phyloP scores from a whole-genome alignment of 2,888 invertebrate species.

The Tipula vernalis region DNA sequence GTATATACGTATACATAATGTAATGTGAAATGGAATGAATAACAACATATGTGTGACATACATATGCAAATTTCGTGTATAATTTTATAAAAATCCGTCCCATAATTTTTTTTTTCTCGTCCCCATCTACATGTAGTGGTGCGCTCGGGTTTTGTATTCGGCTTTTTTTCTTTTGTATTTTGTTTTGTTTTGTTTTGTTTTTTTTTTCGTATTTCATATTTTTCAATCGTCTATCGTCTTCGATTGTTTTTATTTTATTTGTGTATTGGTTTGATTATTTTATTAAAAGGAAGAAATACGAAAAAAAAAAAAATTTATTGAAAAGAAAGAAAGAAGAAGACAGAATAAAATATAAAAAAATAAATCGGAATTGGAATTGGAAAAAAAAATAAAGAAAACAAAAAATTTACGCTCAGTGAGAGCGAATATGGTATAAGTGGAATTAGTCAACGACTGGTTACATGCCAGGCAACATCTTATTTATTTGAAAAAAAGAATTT shows the following conservation, averaged over 20 bases:
- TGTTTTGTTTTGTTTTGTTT: background rate
- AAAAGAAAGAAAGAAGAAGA: background rate
- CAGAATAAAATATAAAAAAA: background rate
- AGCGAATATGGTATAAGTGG: conserved; percentile 10
- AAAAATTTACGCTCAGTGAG: conserved; percentile 9
- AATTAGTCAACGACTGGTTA: conserved; percentile 35
- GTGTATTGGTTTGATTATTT: conserved; percentile 10
- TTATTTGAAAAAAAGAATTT: background rate
- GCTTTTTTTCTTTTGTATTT: background rate
- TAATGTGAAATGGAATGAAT: background rate
- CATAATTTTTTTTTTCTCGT: conserved; percentile 5
- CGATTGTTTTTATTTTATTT: conserved; percentile 7
- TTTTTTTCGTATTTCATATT: background rate
- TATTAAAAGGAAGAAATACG: background rate
- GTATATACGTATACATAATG: background rate
- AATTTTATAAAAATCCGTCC: conserved; percentile 9
- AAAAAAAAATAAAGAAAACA: conserved; percentile 7
- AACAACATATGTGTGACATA: conserved; percentile 5
- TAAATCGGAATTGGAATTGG: background rate
- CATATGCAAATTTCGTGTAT: conserved; percentile 1
- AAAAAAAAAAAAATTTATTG: background rate
- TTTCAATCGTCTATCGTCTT: conserved; percentile 7
- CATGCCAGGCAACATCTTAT: conserved; percentile 34
- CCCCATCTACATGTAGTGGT: background rate
- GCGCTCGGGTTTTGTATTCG: background rate